Percentiles rank a stretch among this genome's conserved stretches.
Evolutionary conservation across 2,113 vertebrate species (phyloP).

Genomic region (Dicrurus megarhynchus): DNA sequence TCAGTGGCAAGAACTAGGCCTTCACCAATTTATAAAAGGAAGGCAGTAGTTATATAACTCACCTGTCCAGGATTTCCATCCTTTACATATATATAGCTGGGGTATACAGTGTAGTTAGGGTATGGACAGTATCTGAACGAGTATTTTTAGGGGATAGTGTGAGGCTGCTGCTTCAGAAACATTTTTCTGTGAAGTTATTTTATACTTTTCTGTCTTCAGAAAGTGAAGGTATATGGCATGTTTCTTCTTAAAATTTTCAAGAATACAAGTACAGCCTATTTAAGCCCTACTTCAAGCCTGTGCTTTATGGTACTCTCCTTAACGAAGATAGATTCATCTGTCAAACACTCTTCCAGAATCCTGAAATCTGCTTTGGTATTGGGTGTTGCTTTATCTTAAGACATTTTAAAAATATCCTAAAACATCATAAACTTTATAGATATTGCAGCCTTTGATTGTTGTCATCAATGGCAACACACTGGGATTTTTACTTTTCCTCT

Average conservation of each 20-base stretch:
- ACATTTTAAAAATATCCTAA: not conserved
- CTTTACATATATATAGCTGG: not conserved
- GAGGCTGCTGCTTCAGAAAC: not conserved
- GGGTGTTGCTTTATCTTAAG: not conserved
- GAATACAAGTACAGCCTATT: not conserved
- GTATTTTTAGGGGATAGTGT: not conserved
- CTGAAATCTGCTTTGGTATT: not conserved
- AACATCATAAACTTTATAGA: not conserved
- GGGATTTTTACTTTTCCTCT: not conserved
- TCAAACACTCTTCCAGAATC: not conserved
- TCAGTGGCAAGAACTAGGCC: not conserved
- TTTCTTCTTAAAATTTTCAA: not conserved
- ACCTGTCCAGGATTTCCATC: not conserved
- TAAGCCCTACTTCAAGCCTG: not conserved
- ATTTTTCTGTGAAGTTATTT: not conserved
- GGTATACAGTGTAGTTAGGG: not conserved
- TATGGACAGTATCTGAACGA: not conserved
- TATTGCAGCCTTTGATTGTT: not conserved
- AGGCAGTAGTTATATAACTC: not conserved
- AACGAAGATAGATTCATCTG: not conserved
- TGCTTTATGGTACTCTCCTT: not conserved
- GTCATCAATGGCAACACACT: not conserved
- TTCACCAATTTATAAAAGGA: not conserved
- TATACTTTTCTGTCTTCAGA: not conserved
- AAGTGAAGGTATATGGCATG: not conserved